Conservation (phyloP, 2,888 invertebrate species). For the Ptilodon capucinus region DNA sequence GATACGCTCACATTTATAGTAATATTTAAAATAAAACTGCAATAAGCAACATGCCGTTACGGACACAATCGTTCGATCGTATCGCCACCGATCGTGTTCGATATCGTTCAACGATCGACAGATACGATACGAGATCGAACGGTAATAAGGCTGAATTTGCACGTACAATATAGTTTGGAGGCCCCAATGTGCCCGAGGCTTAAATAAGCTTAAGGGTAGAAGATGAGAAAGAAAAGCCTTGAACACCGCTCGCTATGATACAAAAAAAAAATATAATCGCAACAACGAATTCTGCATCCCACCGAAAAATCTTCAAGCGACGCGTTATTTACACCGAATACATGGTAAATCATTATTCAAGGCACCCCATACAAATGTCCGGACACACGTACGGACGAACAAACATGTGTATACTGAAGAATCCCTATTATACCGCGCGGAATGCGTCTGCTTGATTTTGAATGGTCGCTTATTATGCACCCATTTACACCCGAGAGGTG, state of each 20-base stretch:
- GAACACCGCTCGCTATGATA: background rate
- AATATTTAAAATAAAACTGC: conserved; percentile 9
- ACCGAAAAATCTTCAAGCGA: conserved; percentile 11
- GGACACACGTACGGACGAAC: conserved; percentile 55
- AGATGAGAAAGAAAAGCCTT: background rate
- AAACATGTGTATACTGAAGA: conserved; percentile 73
- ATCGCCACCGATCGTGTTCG: conserved; percentile 40
- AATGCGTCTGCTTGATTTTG: conserved; percentile 78
- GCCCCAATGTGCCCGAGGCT: no score
- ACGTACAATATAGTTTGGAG: conserved; percentile 22
- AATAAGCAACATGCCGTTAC: conserved; percentile 8
- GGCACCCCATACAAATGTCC: conserved; percentile 74
- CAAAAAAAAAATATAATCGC: background rate
- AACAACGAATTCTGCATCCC: background rate
- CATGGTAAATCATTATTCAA: conserved; percentile 78
- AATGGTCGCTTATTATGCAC: conserved; percentile 81
- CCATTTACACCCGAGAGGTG: conserved; percentile 76
- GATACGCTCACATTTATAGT: no score
- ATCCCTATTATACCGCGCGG: conserved; percentile 74
- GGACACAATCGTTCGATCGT: conserved; percentile 30
- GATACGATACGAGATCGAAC: conserved; percentile 21
- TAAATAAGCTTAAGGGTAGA: background rate
- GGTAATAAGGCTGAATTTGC: conserved; percentile 37
- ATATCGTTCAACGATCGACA: conserved; percentile 26
- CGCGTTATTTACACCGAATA: conserved; percentile 45